These are phyloP conservation scores for Galerucella pusilla DNA, from an alignment of 2,888 invertebrate genomes.

Conservation along the genomic window DNA sequence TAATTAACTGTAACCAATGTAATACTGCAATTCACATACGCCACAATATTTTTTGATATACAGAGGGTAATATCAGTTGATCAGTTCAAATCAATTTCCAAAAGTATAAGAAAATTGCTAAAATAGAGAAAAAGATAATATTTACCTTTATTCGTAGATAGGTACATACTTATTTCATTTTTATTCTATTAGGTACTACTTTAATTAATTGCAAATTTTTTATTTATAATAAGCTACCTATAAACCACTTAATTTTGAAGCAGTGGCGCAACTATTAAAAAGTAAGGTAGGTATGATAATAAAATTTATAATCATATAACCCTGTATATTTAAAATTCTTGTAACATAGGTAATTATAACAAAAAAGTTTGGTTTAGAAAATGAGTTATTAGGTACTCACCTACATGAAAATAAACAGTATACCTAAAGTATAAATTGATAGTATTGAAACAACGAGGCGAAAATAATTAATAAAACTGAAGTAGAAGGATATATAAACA, in stretches of 20 bases:
- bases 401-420: neutral
- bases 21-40: no score
- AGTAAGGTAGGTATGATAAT: neutral
- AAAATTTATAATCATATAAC: neutral
- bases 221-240: neutral
- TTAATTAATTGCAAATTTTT: no score
- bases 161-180: no score
- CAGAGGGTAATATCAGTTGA: no score
- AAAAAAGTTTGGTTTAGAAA: neutral
- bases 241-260: neutral
- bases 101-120: no score
- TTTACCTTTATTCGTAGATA: no score
- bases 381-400: neutral
- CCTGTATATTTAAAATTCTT: neutral
- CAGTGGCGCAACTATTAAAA: neutral
- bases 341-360: neutral
- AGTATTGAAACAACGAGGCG: neutral
- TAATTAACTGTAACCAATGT: no score
- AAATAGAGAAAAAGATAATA: no score
- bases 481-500: neutral
- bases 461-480: neutral
- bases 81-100: no score
- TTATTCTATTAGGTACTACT: no score
- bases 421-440: neutral
- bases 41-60: no score